Evolutionary conservation across 2,888 invertebrate genomes (phyloP).

Genomic region (Automeris io): DNA sequence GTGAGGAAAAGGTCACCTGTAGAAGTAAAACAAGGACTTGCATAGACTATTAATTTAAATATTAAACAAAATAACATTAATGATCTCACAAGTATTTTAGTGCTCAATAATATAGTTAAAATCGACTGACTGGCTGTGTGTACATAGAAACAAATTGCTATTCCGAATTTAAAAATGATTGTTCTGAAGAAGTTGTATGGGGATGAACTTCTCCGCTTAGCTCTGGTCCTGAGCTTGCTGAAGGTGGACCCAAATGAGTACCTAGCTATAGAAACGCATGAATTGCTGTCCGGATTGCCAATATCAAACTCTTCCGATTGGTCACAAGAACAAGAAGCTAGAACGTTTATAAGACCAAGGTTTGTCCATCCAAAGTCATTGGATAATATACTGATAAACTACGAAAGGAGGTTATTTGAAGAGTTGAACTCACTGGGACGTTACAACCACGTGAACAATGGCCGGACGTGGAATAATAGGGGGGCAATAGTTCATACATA

Average conservation of each 20-base stretch:
- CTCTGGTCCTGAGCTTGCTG: constrained; percentile 87
- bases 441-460: constrained; percentile 57
- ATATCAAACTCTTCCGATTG: constrained; percentile 82
- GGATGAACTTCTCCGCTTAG: constrained; percentile 88
- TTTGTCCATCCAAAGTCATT: constrained; percentile 84
- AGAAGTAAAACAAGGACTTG: constrained; percentile 22
- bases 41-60: constrained; percentile 1
- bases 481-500: constrained; percentile 64
- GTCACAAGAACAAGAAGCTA: constrained; percentile 77
- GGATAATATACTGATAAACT: constrained; percentile 82
- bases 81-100: constrained; percentile 64
- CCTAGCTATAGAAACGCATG: constrained; percentile 73
- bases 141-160: not conserved
- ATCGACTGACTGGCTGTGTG: not conserved
- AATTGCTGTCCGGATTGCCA: constrained; percentile 75
- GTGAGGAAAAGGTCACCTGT: constrained; percentile 25
- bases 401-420: constrained; percentile 84
- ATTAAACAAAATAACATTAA: constrained; percentile 3
- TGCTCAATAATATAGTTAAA: constrained; percentile 42
- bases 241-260: constrained; percentile 85
- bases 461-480: constrained; percentile 58
- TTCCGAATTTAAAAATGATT: constrained; percentile 75
- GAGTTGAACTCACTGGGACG: constrained; percentile 83
- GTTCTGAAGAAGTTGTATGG: constrained; percentile 89
- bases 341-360: constrained; percentile 76